Evolutionary conservation across 2,797 vertebrate species (phyloP), one percentile per base, ranked within the genome.

Genomic region (Xiphorhynchus erythropygius): DNA sequence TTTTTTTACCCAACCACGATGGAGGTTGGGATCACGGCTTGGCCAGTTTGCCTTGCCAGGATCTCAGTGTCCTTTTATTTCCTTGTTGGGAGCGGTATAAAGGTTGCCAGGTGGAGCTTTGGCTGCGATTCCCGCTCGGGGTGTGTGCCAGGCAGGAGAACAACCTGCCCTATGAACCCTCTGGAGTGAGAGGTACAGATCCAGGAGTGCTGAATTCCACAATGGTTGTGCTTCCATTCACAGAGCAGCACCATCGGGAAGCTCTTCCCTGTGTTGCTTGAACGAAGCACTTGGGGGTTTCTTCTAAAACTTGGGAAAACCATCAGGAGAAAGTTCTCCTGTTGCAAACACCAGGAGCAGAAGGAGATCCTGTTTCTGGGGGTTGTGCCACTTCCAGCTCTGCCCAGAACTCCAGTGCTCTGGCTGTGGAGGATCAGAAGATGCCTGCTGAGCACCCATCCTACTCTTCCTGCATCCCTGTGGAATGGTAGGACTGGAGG

Each of bases 61-160:
- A 81, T 49, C 33, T 86, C 33, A 0, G 30, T 27, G 53, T 55
- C 24, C 21, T 75, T 92, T 88, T 39, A 53, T 88, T 95, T 96
- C 77, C 91, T 84, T 23, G 10, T 80, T 4, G 6, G 75, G 50
- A 78, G 7, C 2, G 2, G 50, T 47, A 60, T n/a, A 5, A 81
- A 82, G 52, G 56, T 88, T 91, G 93, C 70, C 85, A 86, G 84
- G 64, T 52, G 55, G 76, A 71, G 84, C 30, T 59, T 70, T 91
- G 89, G 83, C 79, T 41, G 35, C 1, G 3, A 60, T 86, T 93
- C 80, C 74, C 23, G 67, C 55, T 41, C 1, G 0, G 56, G 91
- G 87, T 77, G 60, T 49, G 37, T 60, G 46, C 84, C 42, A 37
- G 60, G 63, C 59, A 50, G 24, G 55, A 63, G 44, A 57, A 1